These are phyloP conservation scores for Jacana jacana DNA, from an alignment of 2,113 vertebrate species.

Conservation along the genomic window DNA sequence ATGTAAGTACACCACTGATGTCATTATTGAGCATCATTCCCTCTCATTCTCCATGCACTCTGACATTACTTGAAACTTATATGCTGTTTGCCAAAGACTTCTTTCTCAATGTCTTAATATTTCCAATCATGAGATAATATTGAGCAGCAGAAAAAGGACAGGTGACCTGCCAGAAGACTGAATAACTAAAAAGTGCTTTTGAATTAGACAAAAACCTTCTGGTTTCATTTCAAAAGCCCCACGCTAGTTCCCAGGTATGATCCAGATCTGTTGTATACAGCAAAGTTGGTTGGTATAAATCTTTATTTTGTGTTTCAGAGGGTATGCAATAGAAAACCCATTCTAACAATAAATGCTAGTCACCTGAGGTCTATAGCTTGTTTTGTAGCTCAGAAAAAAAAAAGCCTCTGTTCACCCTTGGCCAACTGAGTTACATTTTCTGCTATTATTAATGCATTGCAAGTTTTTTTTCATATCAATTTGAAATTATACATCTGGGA, in stretches of 20 bases:
- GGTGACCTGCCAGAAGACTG: background rate
- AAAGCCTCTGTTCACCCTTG: slow-evolving; percentile 67
- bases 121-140: background rate
- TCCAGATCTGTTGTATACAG: slow-evolving; percentile 20
- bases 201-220: slow-evolving; percentile 35
- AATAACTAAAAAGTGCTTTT: slow-evolving; percentile 30
- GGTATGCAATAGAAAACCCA: slow-evolving; percentile 72
- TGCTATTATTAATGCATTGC: slow-evolving; percentile 83
- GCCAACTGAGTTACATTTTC: slow-evolving; percentile 75
- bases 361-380: slow-evolving; percentile 80
- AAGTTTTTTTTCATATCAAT: slow-evolving; percentile 84
- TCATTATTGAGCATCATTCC: background rate
- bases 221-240: background rate
- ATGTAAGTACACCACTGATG: background rate
- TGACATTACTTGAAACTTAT: background rate
- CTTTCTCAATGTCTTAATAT: background rate
- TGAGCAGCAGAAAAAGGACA: slow-evolving; percentile 16
- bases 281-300: slow-evolving; percentile 64
- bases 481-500: slow-evolving; percentile 86
- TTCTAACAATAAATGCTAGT: slow-evolving; percentile 77
- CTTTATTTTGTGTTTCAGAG: slow-evolving; percentile 74
- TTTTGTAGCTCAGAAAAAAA: slow-evolving; percentile 74
- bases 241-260: background rate
- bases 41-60: background rate
- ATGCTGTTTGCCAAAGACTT: background rate